These are phyloP conservation scores for Macropodus opercularis DNA, from an alignment of 2,797 vertebrate genomes.

Conservation along the genomic window DNA sequence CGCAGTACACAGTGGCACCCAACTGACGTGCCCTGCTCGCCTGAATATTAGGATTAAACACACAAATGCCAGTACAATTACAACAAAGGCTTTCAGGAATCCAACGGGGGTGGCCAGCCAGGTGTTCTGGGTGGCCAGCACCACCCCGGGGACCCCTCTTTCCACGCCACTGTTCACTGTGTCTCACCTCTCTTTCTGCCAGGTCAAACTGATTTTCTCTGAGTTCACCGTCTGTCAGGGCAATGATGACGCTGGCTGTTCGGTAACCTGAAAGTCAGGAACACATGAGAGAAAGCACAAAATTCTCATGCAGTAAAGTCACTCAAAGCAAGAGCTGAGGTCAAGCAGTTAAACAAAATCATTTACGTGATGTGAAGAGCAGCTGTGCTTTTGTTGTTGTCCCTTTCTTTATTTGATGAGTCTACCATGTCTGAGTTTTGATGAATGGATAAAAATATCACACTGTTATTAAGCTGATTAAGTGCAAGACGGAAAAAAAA, in stretches of 20 bases:
- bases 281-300: not conserved
- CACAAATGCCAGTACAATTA: constrained; percentile 1
- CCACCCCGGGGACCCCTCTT: no score
- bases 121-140: no score
- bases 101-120: no score
- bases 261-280: constrained; percentile 85
- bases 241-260: constrained; percentile 97
- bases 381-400: constrained; percentile 20
- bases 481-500: constrained; percentile 43
- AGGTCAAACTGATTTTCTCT: constrained; percentile 93
- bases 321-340: not conserved
- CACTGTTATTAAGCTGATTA: constrained; percentile 44
- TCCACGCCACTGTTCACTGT: no score
- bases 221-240: constrained; percentile 94
- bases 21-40: constrained; percentile 91
- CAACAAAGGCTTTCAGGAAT: no score
- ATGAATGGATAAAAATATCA: constrained; percentile 17
- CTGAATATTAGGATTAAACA: constrained; percentile 67
- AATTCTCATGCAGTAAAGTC: not conserved
- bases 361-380: constrained; percentile 1
- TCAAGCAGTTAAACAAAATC: not conserved
- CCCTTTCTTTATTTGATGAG: constrained; percentile 9
- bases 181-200: constrained; percentile 91
- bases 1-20: constrained; percentile 95
- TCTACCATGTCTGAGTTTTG: constrained; percentile 8